Evolutionary conservation across 2,888 invertebrate genomes (phyloP), one percentile per base, ranked within the genome.

Genomic region (Tetanocera ferruginea): DNA sequence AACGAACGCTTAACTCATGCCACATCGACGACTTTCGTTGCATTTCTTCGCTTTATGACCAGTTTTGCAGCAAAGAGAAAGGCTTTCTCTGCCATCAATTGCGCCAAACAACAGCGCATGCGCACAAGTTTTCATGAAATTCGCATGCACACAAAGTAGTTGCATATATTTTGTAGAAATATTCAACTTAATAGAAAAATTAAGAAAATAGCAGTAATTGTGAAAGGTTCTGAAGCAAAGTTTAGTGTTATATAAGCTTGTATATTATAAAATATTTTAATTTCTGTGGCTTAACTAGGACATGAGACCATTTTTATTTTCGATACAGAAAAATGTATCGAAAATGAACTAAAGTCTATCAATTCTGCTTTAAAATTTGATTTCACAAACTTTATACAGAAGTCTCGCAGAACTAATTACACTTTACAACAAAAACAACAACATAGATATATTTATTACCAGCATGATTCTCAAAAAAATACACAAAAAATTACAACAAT

Each of bases 1-100:
- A 51, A 43, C 31, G 43, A 49, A 19, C 25, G 62, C 64, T 73
- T 67, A 67, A 66, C 73, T 57, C 66, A 72, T 78, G 69, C 57
- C 31, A 52, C 52, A 31, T n/a, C 76, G 75, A 77, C 77, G 81
- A 81, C 81, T 81, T 82, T 82, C 82, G 81, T 81, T 81, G 81
- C 80, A 79, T 81, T 81, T 81, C 80, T 81, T 81, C 80, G 74
- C 81, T 79, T 79, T 81, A 80, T 83, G 85, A 86, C 85, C 86
- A 86, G 86, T 86, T 86, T 85, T 80, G 77, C 74, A 80, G 79
- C 82, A 84, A 85, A 87, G 86, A 87, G 87, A 87, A 87, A 87
- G 87, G 84, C 87, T 87, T 87, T 87, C 87, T 87, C 87, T 84
- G 60, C 73, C 72, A 49, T 28, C 69, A 19, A 34, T 57, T n/a